Evolutionary conservation across 2,888 invertebrate species (phyloP), one percentile per base, ranked within the genome.

Genomic region (Spodoptera littoralis): DNA sequence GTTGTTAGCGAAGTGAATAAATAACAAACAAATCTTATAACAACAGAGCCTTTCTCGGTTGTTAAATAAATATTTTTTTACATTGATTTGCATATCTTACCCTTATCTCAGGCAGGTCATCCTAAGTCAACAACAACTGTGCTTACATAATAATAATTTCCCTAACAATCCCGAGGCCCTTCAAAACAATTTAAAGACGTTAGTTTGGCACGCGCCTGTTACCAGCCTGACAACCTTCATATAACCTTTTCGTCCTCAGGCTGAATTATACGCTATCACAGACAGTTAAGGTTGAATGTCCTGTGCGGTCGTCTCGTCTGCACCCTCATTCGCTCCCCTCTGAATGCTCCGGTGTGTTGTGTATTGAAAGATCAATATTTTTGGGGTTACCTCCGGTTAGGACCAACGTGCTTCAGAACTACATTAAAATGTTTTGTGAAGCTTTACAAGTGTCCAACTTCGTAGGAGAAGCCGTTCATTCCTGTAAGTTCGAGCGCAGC

Each of bases 131-230:
- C 71, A 70, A 54, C 45, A 55, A 60, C 71, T 59, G 12, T 43
- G 47, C 51, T 48, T 60, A 65, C 63, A 65, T 49, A 65, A 70
- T 46, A 66, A 68, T 78, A 52, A 76, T 70, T 67, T 73, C 58
- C 66, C 73, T 67, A 76, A 73, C 70, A 72, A 56, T 61, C 43
- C 52, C 54, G 65, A 70, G 64, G 57, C 77, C 72, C 76, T 79
- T 74, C 69, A 76, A 77, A 82, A 76, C 77, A 80, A 72, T 79
- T 82, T 76, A 68, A 68, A 81, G 76, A 81, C 79, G 82, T 78
- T 82, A 82, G 80, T 83, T 82, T 66, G 84, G 82, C 86, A 85
- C 84, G 84, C 74, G 80, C 79, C 81, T 83, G 76, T 87, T 86
- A 77, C 74, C 69, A 73, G 65, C 66, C 69, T 58, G 67, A 57